phyloP scores from a whole-genome alignment of 2,113 vertebrate genomes.

The Balaenoptera acutorostrata region DNA sequence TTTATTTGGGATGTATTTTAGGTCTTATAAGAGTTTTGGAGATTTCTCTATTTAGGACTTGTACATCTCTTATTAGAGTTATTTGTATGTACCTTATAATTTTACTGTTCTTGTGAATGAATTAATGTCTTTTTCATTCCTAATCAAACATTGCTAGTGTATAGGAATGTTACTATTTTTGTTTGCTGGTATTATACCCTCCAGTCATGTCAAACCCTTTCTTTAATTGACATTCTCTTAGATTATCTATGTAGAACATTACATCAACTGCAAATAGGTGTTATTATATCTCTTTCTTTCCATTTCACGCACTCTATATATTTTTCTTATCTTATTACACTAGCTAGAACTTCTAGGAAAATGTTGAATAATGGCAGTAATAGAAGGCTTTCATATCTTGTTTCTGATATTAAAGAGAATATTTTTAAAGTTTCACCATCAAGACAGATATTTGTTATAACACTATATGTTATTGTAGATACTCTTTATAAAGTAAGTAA shows the following conservation, averaged over 20 bases:
- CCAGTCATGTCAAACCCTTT: background rate
- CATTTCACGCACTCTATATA: background rate
- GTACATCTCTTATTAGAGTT: background rate
- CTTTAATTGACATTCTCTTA: conserved; percentile 26
- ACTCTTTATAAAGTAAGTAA: background rate
- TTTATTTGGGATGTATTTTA: background rate
- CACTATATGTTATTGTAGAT: background rate
- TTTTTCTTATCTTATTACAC: background rate
- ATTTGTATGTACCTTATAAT: background rate
- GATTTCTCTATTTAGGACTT: background rate
- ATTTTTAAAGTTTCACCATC: background rate
- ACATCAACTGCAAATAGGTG: background rate
- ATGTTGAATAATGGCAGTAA: background rate
- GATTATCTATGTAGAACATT: background rate
- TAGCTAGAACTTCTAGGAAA: background rate
- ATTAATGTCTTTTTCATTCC: background rate
- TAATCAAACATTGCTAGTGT: background rate
- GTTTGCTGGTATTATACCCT: background rate
- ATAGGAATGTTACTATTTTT: background rate
- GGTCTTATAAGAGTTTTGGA: background rate
- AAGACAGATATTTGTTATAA: background rate
- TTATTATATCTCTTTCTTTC: conserved; percentile 16
- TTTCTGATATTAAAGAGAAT: background rate
- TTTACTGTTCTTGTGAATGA: background rate
- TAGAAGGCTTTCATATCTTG: background rate